These are phyloP conservation scores for Seira sanloemensis DNA, from an alignment of 2,888 invertebrate species.

Conservation along the genomic window DNA sequence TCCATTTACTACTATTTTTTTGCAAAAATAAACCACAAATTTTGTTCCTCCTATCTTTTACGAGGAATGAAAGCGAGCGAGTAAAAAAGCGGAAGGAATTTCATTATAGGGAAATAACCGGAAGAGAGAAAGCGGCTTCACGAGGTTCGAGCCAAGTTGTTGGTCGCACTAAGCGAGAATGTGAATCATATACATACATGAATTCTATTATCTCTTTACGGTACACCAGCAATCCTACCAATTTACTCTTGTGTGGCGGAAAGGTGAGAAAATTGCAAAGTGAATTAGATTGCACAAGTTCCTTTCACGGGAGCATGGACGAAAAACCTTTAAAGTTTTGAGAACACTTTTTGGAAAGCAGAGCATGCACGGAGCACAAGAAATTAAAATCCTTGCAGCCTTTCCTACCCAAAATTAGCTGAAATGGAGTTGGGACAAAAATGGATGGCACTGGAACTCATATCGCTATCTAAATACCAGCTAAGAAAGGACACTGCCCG, in stretches of 20 bases:
- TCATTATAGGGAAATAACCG: neutral
- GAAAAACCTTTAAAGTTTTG: too few relatives aligned
- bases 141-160: neutral
- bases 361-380: too few relatives aligned
- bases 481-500: too few relatives aligned
- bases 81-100: neutral
- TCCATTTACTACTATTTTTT: neutral
- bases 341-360: too few relatives aligned
- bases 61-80: neutral
- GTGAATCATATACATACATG: neutral
- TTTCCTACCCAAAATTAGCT: too few relatives aligned
- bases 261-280: conserved; percentile 13
- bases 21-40: neutral
- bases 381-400: too few relatives aligned
- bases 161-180: neutral
- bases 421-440: too few relatives aligned
- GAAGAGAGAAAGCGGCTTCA: conserved; percentile 1
- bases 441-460: too few relatives aligned
- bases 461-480: too few relatives aligned
- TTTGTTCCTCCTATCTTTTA: neutral
- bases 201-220: conserved; percentile 5
- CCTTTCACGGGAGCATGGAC: too few relatives aligned
- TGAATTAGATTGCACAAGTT: neutral
- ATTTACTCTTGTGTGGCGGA: neutral
- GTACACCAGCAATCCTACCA: too few relatives aligned